Evolutionary conservation across 1,140 invertebrate genomes (phyloP).

Genomic region (Hycleus cichorii): DNA sequence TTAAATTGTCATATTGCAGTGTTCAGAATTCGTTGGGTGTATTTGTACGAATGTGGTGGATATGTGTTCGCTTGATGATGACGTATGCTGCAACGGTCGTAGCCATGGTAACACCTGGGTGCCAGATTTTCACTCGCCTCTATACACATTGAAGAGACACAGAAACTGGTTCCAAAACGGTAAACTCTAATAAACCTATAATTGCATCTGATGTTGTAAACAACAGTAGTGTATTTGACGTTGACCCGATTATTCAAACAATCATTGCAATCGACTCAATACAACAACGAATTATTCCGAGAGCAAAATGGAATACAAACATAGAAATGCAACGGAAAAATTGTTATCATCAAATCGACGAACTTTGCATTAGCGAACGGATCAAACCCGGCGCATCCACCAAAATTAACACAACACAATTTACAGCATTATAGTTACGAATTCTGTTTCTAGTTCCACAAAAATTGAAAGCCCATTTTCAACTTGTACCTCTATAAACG

Average conservation of each 20-base stretch:
- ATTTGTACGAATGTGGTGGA: neutral
- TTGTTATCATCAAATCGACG: too few relatives aligned
- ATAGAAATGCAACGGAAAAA: too few relatives aligned
- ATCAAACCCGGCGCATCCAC: too few relatives aligned
- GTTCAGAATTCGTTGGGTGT: neutral
- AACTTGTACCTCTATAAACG: too few relatives aligned
- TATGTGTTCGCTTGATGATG: constrained; percentile 1
- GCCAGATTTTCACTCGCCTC: neutral
- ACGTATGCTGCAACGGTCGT: constrained; percentile 15
- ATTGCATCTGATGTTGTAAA: constrained; percentile 9
- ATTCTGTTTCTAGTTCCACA: too few relatives aligned
- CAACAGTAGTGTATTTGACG: constrained; percentile 1
- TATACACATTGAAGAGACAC: neutral
- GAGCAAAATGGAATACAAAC: too few relatives aligned
- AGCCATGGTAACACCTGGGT: constrained; percentile 13
- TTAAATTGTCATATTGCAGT: constrained; percentile 18
- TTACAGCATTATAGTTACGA: too few relatives aligned
- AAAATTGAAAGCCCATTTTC: too few relatives aligned
- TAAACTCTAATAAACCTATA: constrained; percentile 5
- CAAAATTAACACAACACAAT: too few relatives aligned
- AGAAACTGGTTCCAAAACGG: neutral
- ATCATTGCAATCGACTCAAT: too few relatives aligned
- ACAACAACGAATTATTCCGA: too few relatives aligned
- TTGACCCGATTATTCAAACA: neutral
- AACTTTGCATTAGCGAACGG: too few relatives aligned